Conservation (phyloP, 2,113 vertebrate genomes). For the Sphyrna mokarran region DNA sequence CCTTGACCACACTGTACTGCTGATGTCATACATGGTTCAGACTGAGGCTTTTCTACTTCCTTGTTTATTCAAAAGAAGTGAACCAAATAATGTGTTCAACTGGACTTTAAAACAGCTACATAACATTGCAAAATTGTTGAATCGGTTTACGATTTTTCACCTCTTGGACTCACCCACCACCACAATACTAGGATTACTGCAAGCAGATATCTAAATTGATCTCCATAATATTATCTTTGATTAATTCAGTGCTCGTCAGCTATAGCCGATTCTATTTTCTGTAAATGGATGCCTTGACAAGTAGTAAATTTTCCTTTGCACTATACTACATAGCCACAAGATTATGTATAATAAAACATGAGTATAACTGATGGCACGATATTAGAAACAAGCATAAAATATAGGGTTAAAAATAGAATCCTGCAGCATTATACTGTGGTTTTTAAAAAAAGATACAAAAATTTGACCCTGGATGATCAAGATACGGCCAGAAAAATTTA, state of each 20-base stretch:
- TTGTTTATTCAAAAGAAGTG: neutral
- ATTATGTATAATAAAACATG: neutral
- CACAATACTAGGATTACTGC: too few species aligned
- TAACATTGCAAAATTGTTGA: neutral
- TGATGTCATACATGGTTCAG: neutral
- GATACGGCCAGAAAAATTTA: neutral
- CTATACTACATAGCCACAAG: neutral
- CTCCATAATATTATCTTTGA: neutral
- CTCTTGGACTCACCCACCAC: neutral
- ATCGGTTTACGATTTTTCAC: neutral
- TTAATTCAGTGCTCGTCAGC: neutral
- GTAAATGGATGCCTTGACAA: neutral
- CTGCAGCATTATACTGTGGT: neutral
- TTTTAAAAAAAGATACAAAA: neutral
- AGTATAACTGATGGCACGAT: neutral
- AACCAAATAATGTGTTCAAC: neutral
- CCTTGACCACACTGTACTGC: neutral
- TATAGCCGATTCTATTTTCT: neutral
- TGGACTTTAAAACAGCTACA: neutral
- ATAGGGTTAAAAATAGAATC: neutral
- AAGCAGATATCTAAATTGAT: neutral
- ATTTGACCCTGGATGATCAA: neutral
- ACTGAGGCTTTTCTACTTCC: conserved; percentile 10
- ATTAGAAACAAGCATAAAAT: neutral
- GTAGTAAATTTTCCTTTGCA: neutral